Percentiles rank a stretch among this genome's conserved stretches.
Conservation (phyloP, 2,888 invertebrate species). For the Chalcosyrphus nemorum region DNA sequence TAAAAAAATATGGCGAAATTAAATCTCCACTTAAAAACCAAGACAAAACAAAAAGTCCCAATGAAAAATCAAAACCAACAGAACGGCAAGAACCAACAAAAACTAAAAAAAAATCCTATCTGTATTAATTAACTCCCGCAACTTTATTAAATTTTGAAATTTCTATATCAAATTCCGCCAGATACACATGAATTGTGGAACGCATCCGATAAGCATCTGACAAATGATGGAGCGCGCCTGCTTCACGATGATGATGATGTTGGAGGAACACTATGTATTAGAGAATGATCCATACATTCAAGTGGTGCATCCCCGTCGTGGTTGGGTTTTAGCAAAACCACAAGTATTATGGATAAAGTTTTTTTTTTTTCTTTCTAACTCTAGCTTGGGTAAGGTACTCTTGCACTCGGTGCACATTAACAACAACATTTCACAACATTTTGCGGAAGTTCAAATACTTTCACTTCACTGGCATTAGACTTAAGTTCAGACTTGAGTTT, state of each 20-base stretch:
- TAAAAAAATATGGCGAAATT: conserved; percentile 23
- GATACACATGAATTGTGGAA: neutral
- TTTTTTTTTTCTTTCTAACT: conserved; percentile 4
- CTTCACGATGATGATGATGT: neutral
- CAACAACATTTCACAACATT: neutral
- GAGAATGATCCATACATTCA: neutral
- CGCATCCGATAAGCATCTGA: conserved; percentile 33
- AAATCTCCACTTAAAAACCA: neutral
- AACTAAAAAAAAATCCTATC: neutral
- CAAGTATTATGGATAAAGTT: neutral
- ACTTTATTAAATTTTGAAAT: conserved; percentile 53
- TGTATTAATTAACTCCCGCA: conserved; percentile 47
- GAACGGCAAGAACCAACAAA: neutral
- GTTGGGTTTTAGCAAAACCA: neutral
- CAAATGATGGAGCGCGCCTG: conserved; percentile 10
- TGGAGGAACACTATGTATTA: neutral
- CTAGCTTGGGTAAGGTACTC: neutral
- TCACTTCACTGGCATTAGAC: conserved; percentile 10
- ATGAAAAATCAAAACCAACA: neutral
- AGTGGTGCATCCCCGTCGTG: neutral
- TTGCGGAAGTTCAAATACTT: conserved; percentile 5
- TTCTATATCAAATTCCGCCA: conserved; percentile 29
- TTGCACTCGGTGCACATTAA: neutral
- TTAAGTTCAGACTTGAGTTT: too few species aligned
- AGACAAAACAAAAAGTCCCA: neutral